Percentiles rank a stretch among this genome's conserved stretches.
Conservation (phyloP, 2,797 vertebrate genomes). For the Propithecus deckenii region DNA sequence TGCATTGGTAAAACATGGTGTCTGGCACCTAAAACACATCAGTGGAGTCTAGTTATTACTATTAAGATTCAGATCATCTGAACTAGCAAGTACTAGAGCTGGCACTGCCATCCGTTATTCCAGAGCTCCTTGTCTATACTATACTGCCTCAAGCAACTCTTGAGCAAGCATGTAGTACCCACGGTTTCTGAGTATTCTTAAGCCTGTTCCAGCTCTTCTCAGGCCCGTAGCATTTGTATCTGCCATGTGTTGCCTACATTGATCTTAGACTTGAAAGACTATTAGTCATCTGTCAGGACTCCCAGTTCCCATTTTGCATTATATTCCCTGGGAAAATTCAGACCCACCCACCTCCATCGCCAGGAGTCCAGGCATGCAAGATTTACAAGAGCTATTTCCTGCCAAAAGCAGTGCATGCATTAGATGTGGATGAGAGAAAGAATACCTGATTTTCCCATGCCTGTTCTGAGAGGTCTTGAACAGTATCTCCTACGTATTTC, state of each 20-base stretch:
- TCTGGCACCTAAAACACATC: background rate
- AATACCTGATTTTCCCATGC: background rate
- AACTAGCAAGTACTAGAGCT: background rate
- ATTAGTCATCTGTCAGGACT: background rate
- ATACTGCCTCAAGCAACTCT: background rate
- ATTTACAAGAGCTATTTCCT: background rate
- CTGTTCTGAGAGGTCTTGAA: background rate
- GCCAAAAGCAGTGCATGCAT: background rate
- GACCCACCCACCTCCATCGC: background rate
- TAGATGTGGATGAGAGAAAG: background rate
- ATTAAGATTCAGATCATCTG: background rate
- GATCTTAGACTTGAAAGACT: background rate
- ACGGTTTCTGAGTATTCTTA: background rate
- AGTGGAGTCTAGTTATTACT: background rate
- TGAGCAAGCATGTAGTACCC: background rate
- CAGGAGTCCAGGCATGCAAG: background rate
- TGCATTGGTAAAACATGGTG: background rate
- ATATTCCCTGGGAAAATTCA: background rate
- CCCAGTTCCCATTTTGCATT: background rate
- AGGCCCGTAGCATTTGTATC: background rate
- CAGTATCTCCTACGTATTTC: background rate
- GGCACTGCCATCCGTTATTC: background rate
- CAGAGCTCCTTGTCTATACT: background rate
- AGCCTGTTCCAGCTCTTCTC: background rate
- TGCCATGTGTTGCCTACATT: background rate